phyloP scores from a whole-genome alignment of 2,113 vertebrate genomes.

The Cynopterus brachyotis region DNA sequence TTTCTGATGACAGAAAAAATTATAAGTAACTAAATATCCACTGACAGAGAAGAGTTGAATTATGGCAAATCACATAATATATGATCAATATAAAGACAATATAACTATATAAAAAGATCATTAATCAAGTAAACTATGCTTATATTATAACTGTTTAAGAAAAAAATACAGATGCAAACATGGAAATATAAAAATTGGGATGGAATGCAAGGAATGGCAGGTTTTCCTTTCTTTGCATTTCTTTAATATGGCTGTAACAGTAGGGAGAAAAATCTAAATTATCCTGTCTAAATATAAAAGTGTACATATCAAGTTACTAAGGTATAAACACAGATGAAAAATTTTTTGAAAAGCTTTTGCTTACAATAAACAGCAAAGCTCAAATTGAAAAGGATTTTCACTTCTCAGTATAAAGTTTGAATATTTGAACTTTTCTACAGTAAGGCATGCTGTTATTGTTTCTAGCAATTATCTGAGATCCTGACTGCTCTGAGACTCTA shows the following conservation, averaged over 20 bases:
- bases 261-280: background rate
- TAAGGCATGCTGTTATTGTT: background rate
- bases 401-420: background rate
- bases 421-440: background rate
- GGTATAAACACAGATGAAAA: background rate
- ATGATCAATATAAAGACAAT: background rate
- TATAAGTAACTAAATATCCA: background rate
- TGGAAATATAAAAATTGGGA: background rate
- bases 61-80: background rate
- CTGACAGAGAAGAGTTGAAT: background rate
- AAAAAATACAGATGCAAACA: slow-evolving; percentile 6
- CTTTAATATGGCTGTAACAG: background rate
- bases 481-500: background rate
- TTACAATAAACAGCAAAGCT: background rate
- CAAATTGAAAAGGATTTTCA: background rate
- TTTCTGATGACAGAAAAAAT: background rate
- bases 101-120: background rate
- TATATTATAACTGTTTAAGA: background rate
- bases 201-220: background rate
- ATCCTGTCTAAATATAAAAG: background rate
- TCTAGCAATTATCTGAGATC: background rate
- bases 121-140: background rate
- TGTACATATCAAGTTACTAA: background rate
- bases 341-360: background rate
- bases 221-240: background rate